These are phyloP conservation scores for Cryptotermes secundus DNA, from an alignment of 1,140 invertebrate genomes.

Conservation along the genomic window DNA sequence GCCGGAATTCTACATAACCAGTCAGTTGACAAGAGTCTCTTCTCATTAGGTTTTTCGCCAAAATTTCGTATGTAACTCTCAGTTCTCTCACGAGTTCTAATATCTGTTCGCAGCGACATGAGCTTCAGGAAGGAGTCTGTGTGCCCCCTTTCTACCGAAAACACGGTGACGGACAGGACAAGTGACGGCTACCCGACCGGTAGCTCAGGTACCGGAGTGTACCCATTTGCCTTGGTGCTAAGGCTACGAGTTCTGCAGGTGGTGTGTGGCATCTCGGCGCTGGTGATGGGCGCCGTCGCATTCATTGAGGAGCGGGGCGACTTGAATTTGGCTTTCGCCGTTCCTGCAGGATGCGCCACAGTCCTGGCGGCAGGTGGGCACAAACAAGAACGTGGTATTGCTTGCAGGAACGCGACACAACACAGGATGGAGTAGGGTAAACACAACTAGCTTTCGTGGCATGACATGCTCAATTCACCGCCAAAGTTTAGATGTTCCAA, in stretches of 20 bases:
- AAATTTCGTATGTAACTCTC: too few species aligned
- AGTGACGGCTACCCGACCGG: neutral
- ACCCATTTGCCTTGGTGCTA: constrained; percentile 33
- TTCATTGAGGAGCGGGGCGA: constrained; percentile 32
- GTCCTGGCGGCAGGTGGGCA: constrained; percentile 28
- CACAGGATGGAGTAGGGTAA: too few species aligned
- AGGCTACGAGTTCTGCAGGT: constrained; percentile 34
- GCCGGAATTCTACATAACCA: too few species aligned
- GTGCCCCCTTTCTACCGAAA: neutral
- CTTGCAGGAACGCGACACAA: too few species aligned
- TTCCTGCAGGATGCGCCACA: constrained; percentile 32
- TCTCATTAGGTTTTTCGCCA: too few species aligned
- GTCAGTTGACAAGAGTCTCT: too few species aligned
- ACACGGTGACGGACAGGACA: neutral
- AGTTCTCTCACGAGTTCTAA: too few species aligned
- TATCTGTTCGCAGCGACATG: neutral
- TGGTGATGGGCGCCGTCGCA: constrained; percentile 34
- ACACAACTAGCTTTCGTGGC: too few species aligned
- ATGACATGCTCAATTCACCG: too few species aligned
- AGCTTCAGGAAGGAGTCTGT: neutral
- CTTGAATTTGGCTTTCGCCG: constrained; percentile 29
- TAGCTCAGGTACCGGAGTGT: neutral
- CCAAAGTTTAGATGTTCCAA: too few species aligned
- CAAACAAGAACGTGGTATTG: neutral
- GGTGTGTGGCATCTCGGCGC: constrained; percentile 34